phyloP scores from a whole-genome alignment of 2,888 invertebrate genomes.

The Drosophila formosana region DNA sequence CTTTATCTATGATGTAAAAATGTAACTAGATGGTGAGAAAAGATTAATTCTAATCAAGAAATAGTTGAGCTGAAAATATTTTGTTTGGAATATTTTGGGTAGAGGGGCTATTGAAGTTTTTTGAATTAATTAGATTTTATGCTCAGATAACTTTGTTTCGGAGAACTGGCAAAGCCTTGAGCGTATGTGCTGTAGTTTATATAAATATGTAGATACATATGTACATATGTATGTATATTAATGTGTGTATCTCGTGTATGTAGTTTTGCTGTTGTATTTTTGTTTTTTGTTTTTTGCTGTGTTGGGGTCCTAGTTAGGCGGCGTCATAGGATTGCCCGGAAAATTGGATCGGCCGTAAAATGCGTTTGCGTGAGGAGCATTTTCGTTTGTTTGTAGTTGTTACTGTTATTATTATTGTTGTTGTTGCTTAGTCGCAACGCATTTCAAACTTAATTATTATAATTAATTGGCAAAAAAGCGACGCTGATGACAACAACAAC shows the following conservation, averaged over 20 bases:
- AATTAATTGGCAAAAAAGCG: conserved; percentile 75
- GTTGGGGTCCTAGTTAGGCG: conserved; percentile 30
- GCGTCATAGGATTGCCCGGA: conserved; percentile 74
- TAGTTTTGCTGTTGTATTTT: conserved; percentile 1
- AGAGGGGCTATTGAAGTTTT: background rate
- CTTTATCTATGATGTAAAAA: background rate
- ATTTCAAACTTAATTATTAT: conserved; percentile 79
- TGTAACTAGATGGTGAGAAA: background rate
- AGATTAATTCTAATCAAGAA: background rate
- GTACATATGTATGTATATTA: background rate
- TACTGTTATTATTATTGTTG: conserved; percentile 18
- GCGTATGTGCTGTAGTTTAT: background rate
- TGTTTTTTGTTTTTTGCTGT: background rate
- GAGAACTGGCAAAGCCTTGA: background rate
- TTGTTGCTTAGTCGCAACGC: conserved; percentile 75
- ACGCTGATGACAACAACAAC: conserved; percentile 41
- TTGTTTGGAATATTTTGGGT: too few relatives aligned
- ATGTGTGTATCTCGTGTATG: background rate
- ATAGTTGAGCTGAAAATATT: background rate
- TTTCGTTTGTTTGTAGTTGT: conserved; percentile 29
- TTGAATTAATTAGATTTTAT: background rate
- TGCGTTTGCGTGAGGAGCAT: conserved; percentile 69
- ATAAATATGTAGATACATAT: too few relatives aligned
- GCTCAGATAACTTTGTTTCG: background rate
- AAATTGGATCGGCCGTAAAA: conserved; percentile 71